A percentile compares a stretch with the other conserved stretches of the same genome.
Conservation (phyloP, 2,113 vertebrate species). For the Elachura formosa region DNA sequence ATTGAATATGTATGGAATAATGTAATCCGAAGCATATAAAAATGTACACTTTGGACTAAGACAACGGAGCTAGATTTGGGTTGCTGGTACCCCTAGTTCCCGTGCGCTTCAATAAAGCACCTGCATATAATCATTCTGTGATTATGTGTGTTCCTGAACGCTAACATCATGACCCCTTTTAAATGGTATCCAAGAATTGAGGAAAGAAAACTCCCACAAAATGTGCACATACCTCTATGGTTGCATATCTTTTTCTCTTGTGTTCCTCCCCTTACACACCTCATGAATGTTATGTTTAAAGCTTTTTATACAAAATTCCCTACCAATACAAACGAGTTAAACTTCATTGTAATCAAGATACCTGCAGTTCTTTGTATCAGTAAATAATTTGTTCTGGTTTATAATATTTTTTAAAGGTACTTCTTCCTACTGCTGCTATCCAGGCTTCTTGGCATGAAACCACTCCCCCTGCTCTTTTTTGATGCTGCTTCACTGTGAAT, state of each 20-base stretch:
- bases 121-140: too few species aligned
- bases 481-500: not conserved
- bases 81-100: too few species aligned
- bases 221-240: not conserved
- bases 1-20: too few species aligned
- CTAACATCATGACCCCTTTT: not conserved
- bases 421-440: not conserved
- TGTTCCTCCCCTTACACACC: rapidly evolving
- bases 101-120: too few species aligned
- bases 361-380: not conserved
- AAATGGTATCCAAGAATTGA: rapidly evolving
- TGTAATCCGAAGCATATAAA: too few species aligned
- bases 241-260: not conserved
- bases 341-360: not conserved
- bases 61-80: too few species aligned
- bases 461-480: not conserved
- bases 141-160: too few species aligned
- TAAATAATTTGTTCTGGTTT: not conserved
- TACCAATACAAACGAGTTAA: not conserved
- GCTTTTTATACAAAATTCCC: not conserved
- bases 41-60: too few species aligned
- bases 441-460: not conserved
- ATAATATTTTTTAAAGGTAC: not conserved
- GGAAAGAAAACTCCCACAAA: not conserved
- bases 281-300: not conserved